Percentiles rank a stretch among this genome's conserved stretches.
Conservation (phyloP, 2,113 vertebrate species). For the Cyanoramphus novaezelandiae region DNA sequence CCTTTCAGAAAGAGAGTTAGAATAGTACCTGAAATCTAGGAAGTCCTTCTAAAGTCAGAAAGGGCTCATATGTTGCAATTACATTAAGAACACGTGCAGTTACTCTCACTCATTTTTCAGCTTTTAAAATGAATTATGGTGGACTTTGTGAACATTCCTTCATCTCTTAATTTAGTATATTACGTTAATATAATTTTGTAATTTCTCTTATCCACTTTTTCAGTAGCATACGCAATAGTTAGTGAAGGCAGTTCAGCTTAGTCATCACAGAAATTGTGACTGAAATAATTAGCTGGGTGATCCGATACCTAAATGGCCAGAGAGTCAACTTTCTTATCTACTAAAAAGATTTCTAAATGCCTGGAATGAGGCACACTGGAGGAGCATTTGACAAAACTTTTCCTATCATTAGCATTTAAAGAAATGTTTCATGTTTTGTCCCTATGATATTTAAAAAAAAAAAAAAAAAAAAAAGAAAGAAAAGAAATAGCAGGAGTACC, state of each 20-base stretch:
- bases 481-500: not conserved
- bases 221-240: not conserved
- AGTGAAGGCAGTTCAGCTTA: not conserved
- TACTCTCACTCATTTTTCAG: not conserved
- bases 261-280: not conserved
- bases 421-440: not conserved
- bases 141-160: not conserved
- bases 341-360: not conserved
- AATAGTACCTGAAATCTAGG: not conserved
- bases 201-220: not conserved
- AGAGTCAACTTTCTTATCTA: not conserved
- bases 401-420: not conserved
- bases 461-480: not conserved
- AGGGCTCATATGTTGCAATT: not conserved
- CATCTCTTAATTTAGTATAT: not conserved
- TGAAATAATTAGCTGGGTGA: not conserved
- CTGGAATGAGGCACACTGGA: not conserved
- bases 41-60: not conserved
- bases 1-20: not conserved
- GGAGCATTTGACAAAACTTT: not conserved
- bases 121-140: not conserved
- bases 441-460: not conserved
- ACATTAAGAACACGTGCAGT: not conserved
- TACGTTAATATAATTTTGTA: not conserved
- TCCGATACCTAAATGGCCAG: not conserved